Evolutionary conservation across 2,888 invertebrate genomes (phyloP).

Genomic region (Hydrotaea diabolus): DNA sequence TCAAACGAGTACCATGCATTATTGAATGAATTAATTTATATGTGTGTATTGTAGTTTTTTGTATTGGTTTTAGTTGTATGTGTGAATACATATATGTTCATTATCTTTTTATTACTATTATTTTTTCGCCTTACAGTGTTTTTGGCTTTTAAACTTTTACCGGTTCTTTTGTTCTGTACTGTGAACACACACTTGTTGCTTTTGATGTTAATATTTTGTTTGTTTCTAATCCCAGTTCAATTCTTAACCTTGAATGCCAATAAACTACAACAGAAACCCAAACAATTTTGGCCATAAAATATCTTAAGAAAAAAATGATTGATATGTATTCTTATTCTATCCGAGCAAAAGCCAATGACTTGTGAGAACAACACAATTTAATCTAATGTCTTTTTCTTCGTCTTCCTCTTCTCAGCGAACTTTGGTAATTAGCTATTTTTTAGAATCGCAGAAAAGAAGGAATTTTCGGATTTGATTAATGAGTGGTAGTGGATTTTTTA

Average conservation of each 20-base stretch:
- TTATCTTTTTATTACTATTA: slow-evolving; percentile 11
- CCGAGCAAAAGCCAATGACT: background rate
- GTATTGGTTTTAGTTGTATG: background rate
- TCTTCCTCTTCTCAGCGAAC: background rate
- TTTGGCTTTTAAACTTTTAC: slow-evolving; percentile 22
- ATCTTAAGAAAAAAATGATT: background rate
- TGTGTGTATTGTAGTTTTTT: background rate
- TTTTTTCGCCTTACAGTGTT: background rate
- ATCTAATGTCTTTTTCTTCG: background rate
- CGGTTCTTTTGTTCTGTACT: slow-evolving; percentile 31
- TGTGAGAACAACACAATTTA: background rate
- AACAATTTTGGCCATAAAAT: background rate
- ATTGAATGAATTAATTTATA: background rate
- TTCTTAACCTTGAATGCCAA: slow-evolving; percentile 24
- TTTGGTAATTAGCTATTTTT: background rate
- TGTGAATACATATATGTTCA: background rate
- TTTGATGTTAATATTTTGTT: background rate
- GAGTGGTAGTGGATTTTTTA: background rate
- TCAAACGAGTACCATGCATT: background rate
- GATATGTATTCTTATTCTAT: background rate
- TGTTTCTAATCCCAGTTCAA: slow-evolving; percentile 9
- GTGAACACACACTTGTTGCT: slow-evolving; percentile 20
- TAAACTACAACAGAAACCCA: slow-evolving; percentile 1
- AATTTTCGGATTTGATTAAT: slow-evolving; percentile 15
- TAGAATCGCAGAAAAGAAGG: background rate